phyloP scores from a whole-genome alignment of 2,113 vertebrate genomes.

The Phycodurus eques region DNA sequence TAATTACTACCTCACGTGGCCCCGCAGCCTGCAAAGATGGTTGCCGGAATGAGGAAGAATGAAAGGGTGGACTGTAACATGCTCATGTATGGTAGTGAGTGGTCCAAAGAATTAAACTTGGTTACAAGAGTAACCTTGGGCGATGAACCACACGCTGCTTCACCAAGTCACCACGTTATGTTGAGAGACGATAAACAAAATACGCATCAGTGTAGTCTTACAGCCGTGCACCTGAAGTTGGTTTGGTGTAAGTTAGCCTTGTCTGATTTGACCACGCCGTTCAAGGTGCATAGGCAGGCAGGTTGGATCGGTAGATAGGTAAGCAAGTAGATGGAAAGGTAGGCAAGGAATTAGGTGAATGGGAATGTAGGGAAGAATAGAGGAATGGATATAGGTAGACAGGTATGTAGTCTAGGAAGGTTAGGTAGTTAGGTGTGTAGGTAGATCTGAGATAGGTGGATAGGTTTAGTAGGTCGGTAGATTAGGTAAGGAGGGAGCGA shows the following conservation, averaged over 20 bases:
- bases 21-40: constrained; percentile 28
- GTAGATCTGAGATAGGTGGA: too few relatives aligned
- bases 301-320: background rate
- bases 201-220: too few relatives aligned
- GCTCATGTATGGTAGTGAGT: background rate
- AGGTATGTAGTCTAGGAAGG: too few relatives aligned
- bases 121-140: background rate
- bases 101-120: background rate
- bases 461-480: too few relatives aligned
- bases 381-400: too few relatives aligned
- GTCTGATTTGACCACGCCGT: background rate
- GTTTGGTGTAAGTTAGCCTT: background rate
- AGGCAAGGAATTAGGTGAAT: too few relatives aligned
- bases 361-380: too few relatives aligned
- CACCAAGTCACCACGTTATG: background rate
- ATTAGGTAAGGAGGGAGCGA: too few relatives aligned
- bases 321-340: background rate
- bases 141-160: background rate
- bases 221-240: too few relatives aligned
- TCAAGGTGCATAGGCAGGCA: too few relatives aligned
- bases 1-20: constrained; percentile 63
- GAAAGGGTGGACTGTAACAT: constrained; percentile 5
- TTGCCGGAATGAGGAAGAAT: constrained; percentile 16
- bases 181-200: background rate
- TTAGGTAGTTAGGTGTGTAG: too few relatives aligned